Evolutionary conservation across 2,113 vertebrate species (phyloP).

Genomic region (Barnardius zonarius): DNA sequence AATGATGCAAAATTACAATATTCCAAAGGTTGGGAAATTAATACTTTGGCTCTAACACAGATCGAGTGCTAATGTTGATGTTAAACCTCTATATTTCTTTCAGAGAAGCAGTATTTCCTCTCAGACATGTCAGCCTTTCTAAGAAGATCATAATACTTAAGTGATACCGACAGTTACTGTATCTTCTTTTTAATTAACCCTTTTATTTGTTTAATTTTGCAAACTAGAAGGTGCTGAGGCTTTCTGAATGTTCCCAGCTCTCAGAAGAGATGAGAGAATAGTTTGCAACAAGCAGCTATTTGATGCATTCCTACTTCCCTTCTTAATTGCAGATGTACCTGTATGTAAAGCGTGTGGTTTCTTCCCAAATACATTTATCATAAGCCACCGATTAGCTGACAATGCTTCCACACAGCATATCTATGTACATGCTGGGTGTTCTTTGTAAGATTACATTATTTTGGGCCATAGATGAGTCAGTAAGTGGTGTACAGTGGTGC

Average conservation of each 20-base stretch:
- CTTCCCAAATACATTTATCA: not conserved
- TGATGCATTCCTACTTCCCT: not conserved
- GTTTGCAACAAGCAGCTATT: not conserved
- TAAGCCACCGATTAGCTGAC: not conserved
- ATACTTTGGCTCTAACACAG: not conserved
- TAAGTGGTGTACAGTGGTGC: fast-evolving
- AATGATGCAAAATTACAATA: conserved; percentile 28
- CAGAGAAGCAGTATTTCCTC: conserved; percentile 10
- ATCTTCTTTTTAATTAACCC: not conserved
- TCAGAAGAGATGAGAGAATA: not conserved
- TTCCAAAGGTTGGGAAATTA: conserved; percentile 25
- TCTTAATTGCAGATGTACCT: not conserved
- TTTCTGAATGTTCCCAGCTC: not conserved
- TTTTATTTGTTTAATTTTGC: conserved; percentile 19
- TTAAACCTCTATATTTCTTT: conserved; percentile 10
- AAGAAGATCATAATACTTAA: conserved; percentile 10
- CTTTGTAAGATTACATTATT: not conserved
- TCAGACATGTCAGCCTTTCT: not conserved
- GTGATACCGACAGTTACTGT: not conserved
- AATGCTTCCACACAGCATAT: not conserved
- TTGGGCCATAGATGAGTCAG: not conserved
- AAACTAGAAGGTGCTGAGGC: not conserved
- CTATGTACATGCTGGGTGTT: not conserved
- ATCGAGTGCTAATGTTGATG: not conserved
- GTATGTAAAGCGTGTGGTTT: not conserved